A percentile compares a stretch with the other conserved stretches of the same genome.
These are phyloP conservation scores for Poeciliopsis presidionis DNA, from an alignment of 2,797 vertebrate genomes.

Conservation along the genomic window DNA sequence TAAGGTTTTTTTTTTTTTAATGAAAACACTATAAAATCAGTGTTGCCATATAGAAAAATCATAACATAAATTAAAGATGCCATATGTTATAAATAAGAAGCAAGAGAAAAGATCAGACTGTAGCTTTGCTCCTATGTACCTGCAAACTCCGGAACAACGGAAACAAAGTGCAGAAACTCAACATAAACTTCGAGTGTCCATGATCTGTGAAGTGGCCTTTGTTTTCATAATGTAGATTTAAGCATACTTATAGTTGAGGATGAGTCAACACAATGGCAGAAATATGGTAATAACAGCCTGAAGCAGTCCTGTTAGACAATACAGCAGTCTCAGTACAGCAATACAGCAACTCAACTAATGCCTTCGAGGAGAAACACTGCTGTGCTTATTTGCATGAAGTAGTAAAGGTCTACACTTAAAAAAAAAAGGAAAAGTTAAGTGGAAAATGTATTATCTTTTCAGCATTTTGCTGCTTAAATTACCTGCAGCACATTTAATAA, in stretches of 20 bases:
- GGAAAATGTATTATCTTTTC: not conserved
- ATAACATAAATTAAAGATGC: not conserved
- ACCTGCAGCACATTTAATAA: not conserved
- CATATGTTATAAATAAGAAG: not conserved
- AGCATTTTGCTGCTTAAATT: not conserved
- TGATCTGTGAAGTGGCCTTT: not conserved
- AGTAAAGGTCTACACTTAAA: not conserved
- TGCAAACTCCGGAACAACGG: not conserved
- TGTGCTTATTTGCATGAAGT: not conserved
- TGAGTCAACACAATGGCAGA: no score
- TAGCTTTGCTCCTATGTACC: not conserved
- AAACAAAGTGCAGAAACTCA: not conserved
- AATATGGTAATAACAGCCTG: not conserved
- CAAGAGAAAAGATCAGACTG: not conserved
- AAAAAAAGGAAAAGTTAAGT: not conserved
- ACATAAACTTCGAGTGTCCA: no score
- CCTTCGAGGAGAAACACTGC: not conserved
- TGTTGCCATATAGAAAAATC: not conserved
- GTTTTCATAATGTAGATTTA: not conserved
- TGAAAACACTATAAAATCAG: not conserved
- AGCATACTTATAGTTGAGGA: not conserved
- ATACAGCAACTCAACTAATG: not conserved
- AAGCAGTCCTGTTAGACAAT: not conserved
- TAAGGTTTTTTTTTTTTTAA: not conserved
- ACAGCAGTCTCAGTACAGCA: not conserved